Evolutionary conservation across 2,113 vertebrate species (phyloP).

Genomic region (Actenoides lindsayi): DNA sequence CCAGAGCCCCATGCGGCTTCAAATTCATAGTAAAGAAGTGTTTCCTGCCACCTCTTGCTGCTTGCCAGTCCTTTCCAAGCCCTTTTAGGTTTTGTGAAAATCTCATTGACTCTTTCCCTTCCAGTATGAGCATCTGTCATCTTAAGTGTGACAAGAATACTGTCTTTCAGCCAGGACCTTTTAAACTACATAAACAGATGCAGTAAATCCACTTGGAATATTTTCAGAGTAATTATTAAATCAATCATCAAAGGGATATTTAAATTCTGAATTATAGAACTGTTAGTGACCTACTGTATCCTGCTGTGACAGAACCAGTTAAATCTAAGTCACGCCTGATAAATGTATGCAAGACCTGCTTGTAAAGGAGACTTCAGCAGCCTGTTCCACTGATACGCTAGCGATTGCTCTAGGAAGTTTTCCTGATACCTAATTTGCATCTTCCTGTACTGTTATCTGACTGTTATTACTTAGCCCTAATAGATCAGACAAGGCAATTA

Average conservation of each 20-base stretch:
- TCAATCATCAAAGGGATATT: slow-evolving; percentile 15
- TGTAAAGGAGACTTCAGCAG: background rate
- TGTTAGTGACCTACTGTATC: background rate
- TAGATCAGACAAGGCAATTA: background rate
- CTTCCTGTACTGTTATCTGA: background rate
- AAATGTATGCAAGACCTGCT: background rate
- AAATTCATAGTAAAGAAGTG: background rate
- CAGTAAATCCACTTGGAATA: background rate
- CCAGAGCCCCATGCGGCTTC: background rate
- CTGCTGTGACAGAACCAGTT: background rate
- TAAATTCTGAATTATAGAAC: background rate
- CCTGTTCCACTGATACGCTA: background rate
- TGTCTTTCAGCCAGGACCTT: background rate
- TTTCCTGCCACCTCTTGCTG: background rate
- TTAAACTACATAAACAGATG: slow-evolving; percentile 12
- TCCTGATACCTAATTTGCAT: background rate
- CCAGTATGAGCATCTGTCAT: background rate
- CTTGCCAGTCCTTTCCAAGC: background rate
- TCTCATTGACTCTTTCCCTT: background rate
- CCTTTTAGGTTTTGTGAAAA: slow-evolving; percentile 14
- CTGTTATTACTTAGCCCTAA: background rate
- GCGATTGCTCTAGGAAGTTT: background rate
- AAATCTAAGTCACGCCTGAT: background rate
- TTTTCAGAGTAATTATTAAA: slow-evolving; percentile 22
- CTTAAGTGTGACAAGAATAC: background rate